phyloP scores from a whole-genome alignment of 2,888 invertebrate species.

The Meloe dianella region DNA sequence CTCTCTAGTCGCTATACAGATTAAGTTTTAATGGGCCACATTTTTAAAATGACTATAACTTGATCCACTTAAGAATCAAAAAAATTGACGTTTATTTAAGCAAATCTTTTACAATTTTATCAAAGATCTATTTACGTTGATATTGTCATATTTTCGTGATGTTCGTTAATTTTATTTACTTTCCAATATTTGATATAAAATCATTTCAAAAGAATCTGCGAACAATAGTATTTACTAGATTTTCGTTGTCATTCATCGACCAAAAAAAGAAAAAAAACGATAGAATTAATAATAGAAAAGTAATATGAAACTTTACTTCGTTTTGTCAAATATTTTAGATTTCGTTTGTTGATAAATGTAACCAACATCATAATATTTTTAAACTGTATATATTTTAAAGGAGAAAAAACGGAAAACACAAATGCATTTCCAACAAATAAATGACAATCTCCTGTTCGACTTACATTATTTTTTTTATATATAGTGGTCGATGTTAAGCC shows the following conservation, averaged over 20 bases:
- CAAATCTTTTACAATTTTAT: too few relatives aligned
- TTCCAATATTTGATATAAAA: constrained; percentile 1
- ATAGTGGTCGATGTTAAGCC: background rate
- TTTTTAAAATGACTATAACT: too few relatives aligned
- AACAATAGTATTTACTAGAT: background rate
- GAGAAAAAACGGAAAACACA: background rate
- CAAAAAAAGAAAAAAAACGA: background rate
- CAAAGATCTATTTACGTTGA: too few relatives aligned
- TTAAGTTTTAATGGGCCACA: too few relatives aligned
- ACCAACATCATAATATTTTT: background rate
- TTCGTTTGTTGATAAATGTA: background rate
- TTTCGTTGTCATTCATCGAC: constrained; percentile 1
- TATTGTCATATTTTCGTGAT: background rate
- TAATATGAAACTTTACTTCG: background rate
- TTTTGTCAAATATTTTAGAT: background rate
- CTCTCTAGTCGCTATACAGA: too few relatives aligned
- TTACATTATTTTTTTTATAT: background rate
- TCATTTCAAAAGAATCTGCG: background rate
- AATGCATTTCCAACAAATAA: too few relatives aligned
- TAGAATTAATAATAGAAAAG: background rate
- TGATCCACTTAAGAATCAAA: too few relatives aligned
- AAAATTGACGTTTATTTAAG: too few relatives aligned
- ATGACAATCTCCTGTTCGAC: background rate
- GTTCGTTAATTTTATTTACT: background rate
- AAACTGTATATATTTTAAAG: background rate